Evolutionary conservation across 2,888 invertebrate genomes (phyloP), one percentile per base, ranked within the genome.

Genomic region (Eupithecia subumbrata): DNA sequence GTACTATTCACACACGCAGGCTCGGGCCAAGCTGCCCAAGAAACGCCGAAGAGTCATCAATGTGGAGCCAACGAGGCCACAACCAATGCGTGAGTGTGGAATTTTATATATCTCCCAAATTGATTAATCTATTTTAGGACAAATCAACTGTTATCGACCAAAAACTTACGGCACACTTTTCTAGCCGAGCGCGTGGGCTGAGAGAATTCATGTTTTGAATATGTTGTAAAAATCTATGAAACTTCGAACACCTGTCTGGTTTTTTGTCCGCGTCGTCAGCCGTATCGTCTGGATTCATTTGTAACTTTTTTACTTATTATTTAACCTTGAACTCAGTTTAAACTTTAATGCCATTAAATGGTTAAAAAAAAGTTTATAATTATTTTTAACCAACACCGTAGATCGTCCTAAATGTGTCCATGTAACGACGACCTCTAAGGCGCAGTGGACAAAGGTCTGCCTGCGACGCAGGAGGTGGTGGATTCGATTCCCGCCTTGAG

Each of bases 1-100:
- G 98, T 98, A 98, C 95, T 98, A 98, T 95, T 98, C 98, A 84
- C 98, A 98, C 94, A 98, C 98, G 86, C 97, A 99, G 96, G 99
- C 99, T 82, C 96, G 99, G 87, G 99, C 99, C 79, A 99, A 99
- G 95, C 96, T 99, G 93, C 99, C 99, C 80, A 99, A 99, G 96
- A 99, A 99, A 95, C 96, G 99, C 83, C 96, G 99, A 94, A 96
- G 99, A 89, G 99, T 99, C 82, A 95, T 99, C 90, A 99, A 99
- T 76, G 99, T 99, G 79, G 99, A 99, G 91, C 98, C 98, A 83
- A 97, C 98, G 37, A 95, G 98, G 85, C 97, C 96, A 77, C 76
- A 76, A 68, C 96, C 97, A 7, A 93, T 92, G 82, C 92, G 94
- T 94, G 80, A 92, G 94, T 91, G 76, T 40, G 16, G 12, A 30